A percentile compares a stretch with the other conserved stretches of the same genome.
These are phyloP conservation scores for Xestia ashworthii DNA, from an alignment of 2,888 invertebrate species.

Conservation along the genomic window DNA sequence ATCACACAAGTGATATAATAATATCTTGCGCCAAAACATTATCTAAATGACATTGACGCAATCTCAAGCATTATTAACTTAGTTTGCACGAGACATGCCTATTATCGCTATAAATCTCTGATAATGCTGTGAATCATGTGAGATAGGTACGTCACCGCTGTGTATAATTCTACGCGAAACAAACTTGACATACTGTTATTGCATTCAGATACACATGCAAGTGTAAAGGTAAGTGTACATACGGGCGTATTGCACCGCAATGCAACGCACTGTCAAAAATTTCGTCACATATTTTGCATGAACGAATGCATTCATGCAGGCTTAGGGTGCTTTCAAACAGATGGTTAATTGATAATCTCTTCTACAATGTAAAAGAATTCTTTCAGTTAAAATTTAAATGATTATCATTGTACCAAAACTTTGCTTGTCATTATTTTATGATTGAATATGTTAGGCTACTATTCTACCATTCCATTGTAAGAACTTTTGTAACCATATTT, in stretches of 20 bases:
- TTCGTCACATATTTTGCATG: neutral
- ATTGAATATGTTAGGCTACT: too few relatives aligned
- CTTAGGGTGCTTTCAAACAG: neutral
- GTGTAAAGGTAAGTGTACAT: neutral
- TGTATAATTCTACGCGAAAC: slow-evolving; percentile 21
- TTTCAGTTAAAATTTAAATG: too few relatives aligned
- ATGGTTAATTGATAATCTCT: too few relatives aligned
- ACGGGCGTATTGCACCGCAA: neutral
- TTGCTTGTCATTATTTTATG: too few relatives aligned
- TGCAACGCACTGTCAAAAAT: neutral
- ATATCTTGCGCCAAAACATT: neutral
- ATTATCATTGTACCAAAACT: too few relatives aligned
- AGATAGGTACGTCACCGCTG: neutral
- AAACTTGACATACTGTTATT: slow-evolving; percentile 22
- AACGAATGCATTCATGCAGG: neutral
- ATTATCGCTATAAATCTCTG: slow-evolving; percentile 21
- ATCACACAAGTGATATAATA: neutral
- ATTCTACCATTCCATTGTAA: too few relatives aligned
- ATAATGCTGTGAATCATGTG: slow-evolving; percentile 34
- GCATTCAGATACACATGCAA: slow-evolving; percentile 25
- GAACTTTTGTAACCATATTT: too few relatives aligned
- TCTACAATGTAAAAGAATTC: too few relatives aligned
- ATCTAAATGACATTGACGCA: slow-evolving; percentile 24
- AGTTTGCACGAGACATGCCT: slow-evolving; percentile 4
- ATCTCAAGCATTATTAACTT: slow-evolving; percentile 19